These are phyloP conservation scores for Trissolcus basalis DNA, from an alignment of 1,140 invertebrate species.

Conservation along the genomic window DNA sequence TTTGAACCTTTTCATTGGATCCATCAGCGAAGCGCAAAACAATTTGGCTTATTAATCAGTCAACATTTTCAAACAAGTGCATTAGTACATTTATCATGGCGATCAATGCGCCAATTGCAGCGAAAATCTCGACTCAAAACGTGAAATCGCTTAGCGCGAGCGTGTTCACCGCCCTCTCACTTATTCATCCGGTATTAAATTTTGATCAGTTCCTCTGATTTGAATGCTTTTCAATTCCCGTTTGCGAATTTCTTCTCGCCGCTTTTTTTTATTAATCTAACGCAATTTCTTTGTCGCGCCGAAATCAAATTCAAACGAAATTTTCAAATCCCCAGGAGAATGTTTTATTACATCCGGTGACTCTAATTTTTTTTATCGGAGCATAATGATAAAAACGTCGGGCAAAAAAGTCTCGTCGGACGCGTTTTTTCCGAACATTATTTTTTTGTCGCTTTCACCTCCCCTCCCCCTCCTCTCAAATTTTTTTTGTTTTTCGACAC, in stretches of 20 bases:
- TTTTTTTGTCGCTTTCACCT: too few relatives aligned
- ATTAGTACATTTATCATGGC: constrained; percentile 27
- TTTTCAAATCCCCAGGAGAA: too few relatives aligned
- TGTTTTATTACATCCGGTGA: too few relatives aligned
- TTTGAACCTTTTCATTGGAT: constrained; percentile 23
- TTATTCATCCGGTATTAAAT: constrained; percentile 3
- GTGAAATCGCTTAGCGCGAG: constrained; percentile 11
- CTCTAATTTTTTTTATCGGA: too few relatives aligned
- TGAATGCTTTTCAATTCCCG: too few relatives aligned
- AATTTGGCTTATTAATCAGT: constrained; percentile 56
- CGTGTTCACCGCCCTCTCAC: constrained; percentile 1
- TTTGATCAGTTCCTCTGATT: too few relatives aligned
- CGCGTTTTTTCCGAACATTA: too few relatives aligned
- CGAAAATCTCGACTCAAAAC: constrained; percentile 1
- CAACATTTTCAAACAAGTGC: constrained; percentile 28
- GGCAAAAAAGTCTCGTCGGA: too few relatives aligned
- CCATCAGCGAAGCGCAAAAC: constrained; percentile 28
- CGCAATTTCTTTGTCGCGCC: not conserved
- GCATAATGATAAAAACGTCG: too few relatives aligned
- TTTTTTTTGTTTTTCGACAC: constrained; percentile 12
- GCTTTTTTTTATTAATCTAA: not conserved
- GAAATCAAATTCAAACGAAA: constrained; percentile 1
- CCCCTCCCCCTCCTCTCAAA: too few relatives aligned
- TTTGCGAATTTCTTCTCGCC: too few relatives aligned
- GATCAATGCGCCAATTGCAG: constrained; percentile 3